A percentile compares a stretch with the other conserved stretches of the same genome.
phyloP scores from a whole-genome alignment of 1,140 invertebrate genomes.

The Atta colombica region DNA sequence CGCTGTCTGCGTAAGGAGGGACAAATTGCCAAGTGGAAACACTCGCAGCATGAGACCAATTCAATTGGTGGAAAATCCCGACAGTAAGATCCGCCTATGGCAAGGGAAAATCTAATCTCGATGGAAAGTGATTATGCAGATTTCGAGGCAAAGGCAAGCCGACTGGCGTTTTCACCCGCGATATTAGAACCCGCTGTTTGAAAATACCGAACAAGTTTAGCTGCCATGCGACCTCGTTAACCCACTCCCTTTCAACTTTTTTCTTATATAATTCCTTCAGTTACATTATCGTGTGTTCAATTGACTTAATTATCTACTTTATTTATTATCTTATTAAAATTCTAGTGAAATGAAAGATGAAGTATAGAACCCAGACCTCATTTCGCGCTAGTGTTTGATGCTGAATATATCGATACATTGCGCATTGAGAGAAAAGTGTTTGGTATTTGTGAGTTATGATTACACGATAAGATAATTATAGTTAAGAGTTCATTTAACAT shows the following conservation, averaged over 20 bases:
- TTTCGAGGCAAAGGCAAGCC: conserved; percentile 28
- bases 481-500: no score
- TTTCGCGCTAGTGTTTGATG: not conserved
- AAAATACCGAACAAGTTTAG: conserved; percentile 19
- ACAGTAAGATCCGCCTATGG: not conserved
- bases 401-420: not conserved
- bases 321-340: not conserved
- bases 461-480: no score
- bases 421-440: no score
- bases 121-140: conserved; percentile 67
- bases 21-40: conserved; percentile 52
- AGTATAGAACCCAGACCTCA: not conserved
- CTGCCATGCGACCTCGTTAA: conserved; percentile 10
- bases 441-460: no score
- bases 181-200: conserved; percentile 11
- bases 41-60: not conserved
- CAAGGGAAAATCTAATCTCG: conserved; percentile 45
- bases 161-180: conserved; percentile 22
- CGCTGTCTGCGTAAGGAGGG: conserved; percentile 12
- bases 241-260: not conserved
- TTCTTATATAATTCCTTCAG: not conserved
- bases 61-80: not conserved
- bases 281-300: not conserved
- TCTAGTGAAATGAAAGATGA: not conserved
- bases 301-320: not conserved